A percentile compares a stretch with the other conserved stretches of the same genome.
These are phyloP conservation scores for Patella ulyssiponensis DNA, from an alignment of 2,888 invertebrate species.

Conservation along the genomic window DNA sequence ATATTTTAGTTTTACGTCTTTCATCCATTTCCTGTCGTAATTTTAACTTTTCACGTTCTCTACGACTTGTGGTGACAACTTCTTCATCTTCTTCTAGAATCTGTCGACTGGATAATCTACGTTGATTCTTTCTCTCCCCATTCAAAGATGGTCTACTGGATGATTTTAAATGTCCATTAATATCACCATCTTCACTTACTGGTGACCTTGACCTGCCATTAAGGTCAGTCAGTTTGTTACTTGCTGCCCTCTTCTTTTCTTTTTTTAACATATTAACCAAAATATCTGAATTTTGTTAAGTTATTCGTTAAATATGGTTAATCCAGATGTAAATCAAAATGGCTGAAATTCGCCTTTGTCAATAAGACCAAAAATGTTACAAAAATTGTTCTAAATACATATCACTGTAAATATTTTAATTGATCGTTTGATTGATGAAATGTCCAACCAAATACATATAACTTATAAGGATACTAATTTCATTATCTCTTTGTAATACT, in stretches of 20 bases:
- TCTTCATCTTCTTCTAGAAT: neutral
- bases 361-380: no score
- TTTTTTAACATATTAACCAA: constrained; percentile 72
- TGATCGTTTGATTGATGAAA: no score
- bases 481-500: constrained; percentile 71
- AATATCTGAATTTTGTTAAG: constrained; percentile 56
- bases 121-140: constrained; percentile 10
- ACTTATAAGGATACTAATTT: constrained; percentile 69
- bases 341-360: no score
- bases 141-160: constrained; percentile 15
- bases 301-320: neutral
- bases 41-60: constrained; percentile 12
- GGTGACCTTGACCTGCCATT: constrained; percentile 39
- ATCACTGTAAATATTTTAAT: no score
- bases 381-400: no score
- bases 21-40: constrained; percentile 47
- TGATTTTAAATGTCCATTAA: constrained; percentile 32
- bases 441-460: no score
- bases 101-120: neutral
- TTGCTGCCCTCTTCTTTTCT: constrained; percentile 67
- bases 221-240: constrained; percentile 46
- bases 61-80: constrained; percentile 7
- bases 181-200: constrained; percentile 28
- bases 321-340: no score
- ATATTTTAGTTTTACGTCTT: constrained; percentile 60